Evolutionary conservation across 2,888 invertebrate species (phyloP).

Genomic region (Lycocerus yunnanus): DNA sequence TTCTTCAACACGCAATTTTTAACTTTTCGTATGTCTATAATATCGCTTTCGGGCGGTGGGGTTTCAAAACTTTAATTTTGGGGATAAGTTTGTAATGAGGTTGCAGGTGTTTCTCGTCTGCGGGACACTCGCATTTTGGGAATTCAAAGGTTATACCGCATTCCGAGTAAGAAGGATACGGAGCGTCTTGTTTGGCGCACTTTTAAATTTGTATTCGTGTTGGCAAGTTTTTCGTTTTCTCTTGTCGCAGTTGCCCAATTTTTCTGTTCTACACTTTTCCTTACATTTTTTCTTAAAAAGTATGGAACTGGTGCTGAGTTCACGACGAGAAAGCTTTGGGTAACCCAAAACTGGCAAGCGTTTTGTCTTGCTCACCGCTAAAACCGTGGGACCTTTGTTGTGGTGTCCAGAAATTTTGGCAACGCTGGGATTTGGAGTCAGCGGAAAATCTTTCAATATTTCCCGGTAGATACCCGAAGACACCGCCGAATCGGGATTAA

Average conservation of each 20-base stretch:
- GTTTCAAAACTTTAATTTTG: conserved; percentile 21
- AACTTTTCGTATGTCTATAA: conserved; percentile 37
- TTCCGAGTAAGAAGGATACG: conserved; percentile 43
- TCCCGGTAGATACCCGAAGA: background rate
- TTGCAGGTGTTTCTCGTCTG: conserved; percentile 37
- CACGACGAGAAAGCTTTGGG: background rate
- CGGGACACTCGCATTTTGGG: conserved; percentile 38
- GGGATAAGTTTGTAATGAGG: conserved; percentile 35
- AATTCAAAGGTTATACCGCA: conserved; percentile 35
- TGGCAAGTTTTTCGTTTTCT: background rate
- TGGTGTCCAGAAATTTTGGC: background rate
- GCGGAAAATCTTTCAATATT: background rate
- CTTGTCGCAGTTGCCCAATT: background rate
- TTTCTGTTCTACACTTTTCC: background rate
- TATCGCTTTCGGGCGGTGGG: conserved; percentile 36
- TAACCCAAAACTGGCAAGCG: background rate
- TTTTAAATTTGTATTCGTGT: conserved; percentile 12
- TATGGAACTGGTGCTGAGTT: background rate
- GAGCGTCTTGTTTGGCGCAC: conserved; percentile 39
- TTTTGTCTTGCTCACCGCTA: background rate
- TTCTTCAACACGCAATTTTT: conserved; percentile 32
- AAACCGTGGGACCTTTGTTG: background rate
- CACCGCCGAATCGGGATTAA: background rate
- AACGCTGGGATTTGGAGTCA: background rate
- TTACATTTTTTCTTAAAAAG: background rate